Conservation (phyloP, 1,140 invertebrate species). For the Potamilus streckersoni region DNA sequence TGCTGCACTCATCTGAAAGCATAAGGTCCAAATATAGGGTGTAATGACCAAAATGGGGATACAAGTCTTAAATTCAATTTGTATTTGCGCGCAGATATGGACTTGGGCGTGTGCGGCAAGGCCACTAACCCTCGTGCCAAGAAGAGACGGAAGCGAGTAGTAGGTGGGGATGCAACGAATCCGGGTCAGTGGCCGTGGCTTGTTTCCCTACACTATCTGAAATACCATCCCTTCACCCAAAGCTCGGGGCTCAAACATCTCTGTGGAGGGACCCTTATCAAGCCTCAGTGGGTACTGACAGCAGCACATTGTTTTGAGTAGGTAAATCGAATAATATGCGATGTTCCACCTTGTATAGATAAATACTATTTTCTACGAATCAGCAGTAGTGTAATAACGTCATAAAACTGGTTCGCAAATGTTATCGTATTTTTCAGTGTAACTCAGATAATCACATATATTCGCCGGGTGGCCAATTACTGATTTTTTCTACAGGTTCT, state of each 20-base stretch:
- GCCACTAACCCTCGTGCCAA: conserved; percentile 1
- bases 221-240: conserved; percentile 26
- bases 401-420: background rate
- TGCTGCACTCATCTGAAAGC: too few species aligned
- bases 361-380: too few species aligned
- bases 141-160: conserved; percentile 44
- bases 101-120: conserved; percentile 26
- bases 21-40: too few species aligned
- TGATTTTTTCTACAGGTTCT: too few species aligned
- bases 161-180: conserved; percentile 36
- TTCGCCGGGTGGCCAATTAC: too few species aligned
- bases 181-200: conserved; percentile 59
- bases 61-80: too few species aligned
- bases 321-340: conserved; percentile 2
- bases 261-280: conserved; percentile 66
- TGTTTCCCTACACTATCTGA: conserved; percentile 42
- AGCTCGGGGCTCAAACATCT: conserved; percentile 50
- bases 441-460: too few species aligned
- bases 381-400: background rate
- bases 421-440: too few species aligned
- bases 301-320: conserved; percentile 68
- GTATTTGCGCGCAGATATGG: background rate
- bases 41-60: too few species aligned
- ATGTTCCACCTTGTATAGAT: background rate
- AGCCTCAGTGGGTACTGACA: conserved; percentile 65